Evolutionary conservation across 2,888 invertebrate species (phyloP), one percentile per base, ranked within the genome.

Genomic region (Acrobasis repandana): DNA sequence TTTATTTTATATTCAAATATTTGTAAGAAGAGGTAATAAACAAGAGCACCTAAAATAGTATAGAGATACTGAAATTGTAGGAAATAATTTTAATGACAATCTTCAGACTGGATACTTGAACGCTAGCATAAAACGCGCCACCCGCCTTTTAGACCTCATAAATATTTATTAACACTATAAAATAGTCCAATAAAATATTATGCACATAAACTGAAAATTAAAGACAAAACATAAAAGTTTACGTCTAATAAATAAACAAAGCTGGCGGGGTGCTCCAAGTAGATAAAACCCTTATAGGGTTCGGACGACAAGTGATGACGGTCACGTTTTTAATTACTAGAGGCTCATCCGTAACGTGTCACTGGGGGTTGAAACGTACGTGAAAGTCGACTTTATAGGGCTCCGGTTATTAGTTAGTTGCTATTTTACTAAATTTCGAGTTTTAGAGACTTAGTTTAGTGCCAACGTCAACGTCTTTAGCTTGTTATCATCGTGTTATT

Each of bases 241-340:
- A 75, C 73, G 75, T 79, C 75, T 82, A 82, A 87, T 87, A 81
- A 80, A 82, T 78, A 90, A 90, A 88, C 87, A 88, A 82, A 82
- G 77, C 78, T 73, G 76, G 65, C 69, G 71, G 85, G 80, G 83
- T 86, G 88, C 79, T 74, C 69, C 74, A 73, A 82, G 87, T 83
- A 89, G 90, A 90, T 90, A 90, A 89, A 87, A 88, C 86, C 88
- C 83, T 84, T 85, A 83, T 78, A 28, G 82, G 81, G 80, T 73
- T 71, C 66, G 71, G 81, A 72, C 80, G 88, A 88, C 90, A 90
- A 88, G 82, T 91, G 90, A 92, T 88, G 89, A 90, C 90, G 91
- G 90, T 91, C 90, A 87, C 87, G 89, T 89, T 90, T 92, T 91
- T 92, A 92, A 92, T 92, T 90, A 92, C 88, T 82, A 79, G 71